Evolutionary conservation across 2,888 invertebrate species (phyloP).

Genomic region (Zygaena filipendulae): DNA sequence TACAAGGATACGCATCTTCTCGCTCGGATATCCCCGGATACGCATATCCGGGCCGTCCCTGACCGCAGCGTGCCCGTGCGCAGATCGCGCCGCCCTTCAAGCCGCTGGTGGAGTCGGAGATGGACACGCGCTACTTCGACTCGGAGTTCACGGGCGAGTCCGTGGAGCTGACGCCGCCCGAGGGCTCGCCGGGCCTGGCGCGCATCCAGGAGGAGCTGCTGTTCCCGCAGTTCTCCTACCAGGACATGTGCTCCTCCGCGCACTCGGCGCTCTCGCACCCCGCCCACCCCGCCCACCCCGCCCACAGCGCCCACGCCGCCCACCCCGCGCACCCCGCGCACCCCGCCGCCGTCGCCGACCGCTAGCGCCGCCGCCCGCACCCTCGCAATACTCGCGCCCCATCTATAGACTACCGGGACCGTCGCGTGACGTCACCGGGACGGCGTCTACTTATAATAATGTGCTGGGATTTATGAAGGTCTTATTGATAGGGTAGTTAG

Average conservation of each 20-base stretch:
- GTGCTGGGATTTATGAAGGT: too few species aligned
- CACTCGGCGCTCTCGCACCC: conserved; percentile 69
- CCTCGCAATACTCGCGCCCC: background rate
- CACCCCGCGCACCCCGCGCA: conserved; percentile 9
- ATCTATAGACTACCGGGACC: background rate
- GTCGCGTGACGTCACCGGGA: too few species aligned
- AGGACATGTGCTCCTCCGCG: conserved; percentile 53
- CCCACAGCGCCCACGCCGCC: conserved; percentile 30
- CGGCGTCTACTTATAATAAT: too few species aligned
- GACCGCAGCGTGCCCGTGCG: too few species aligned
- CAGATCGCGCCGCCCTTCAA: conserved; percentile 94
- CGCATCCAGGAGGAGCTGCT: conserved; percentile 79
- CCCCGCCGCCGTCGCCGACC: conserved; percentile 6
- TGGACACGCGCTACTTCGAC: conserved; percentile 97
- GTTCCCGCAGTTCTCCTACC: conserved; percentile 86
- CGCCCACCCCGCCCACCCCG: conserved; percentile 41
- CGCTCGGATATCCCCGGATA: too few species aligned
- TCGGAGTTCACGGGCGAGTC: conserved; percentile 98
- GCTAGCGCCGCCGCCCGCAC: background rate
- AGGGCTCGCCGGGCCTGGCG: conserved; percentile 67
- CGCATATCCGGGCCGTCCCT: too few species aligned
- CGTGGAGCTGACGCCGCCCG: conserved; percentile 96
- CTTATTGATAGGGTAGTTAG: too few species aligned
- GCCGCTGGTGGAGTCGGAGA: conserved; percentile 93
- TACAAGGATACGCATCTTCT: too few species aligned